These are phyloP conservation scores for Sylvia borin DNA, from an alignment of 2,797 vertebrate species.

Conservation along the genomic window DNA sequence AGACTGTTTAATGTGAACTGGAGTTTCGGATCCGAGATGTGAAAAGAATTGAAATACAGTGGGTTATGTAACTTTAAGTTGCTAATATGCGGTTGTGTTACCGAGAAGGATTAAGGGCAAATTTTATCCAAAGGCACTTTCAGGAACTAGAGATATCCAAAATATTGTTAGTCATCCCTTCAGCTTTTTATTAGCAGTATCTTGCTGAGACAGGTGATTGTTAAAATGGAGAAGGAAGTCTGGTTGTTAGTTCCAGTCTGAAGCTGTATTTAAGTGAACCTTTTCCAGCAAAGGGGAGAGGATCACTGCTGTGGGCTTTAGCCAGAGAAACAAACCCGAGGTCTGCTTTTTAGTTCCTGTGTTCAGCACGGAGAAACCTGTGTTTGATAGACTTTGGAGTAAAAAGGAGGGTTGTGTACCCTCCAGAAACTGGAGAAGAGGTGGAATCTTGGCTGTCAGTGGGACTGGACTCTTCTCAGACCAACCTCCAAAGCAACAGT, in stretches of 20 bases:
- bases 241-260: neutral
- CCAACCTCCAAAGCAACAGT: neutral
- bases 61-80: neutral
- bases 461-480: neutral
- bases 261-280: neutral
- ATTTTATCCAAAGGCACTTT: conserved; percentile 40
- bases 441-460: neutral
- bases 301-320: neutral
- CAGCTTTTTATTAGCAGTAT: neutral
- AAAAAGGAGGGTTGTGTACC: neutral
- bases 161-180: conserved; percentile 2
- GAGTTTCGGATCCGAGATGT: neutral
- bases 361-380: neutral
- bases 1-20: neutral
- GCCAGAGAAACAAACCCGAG: neutral
- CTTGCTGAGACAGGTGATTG: neutral
- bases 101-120: conserved; percentile 22
- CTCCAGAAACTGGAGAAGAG: neutral
- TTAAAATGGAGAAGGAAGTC: neutral
- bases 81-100: neutral
- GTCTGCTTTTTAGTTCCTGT: neutral
- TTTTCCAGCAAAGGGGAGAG: neutral
- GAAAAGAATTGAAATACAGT: neutral
- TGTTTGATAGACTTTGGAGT: neutral
- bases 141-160: neutral